Percentiles rank a stretch among this genome's conserved stretches.
These are phyloP conservation scores for Brachirus orientalis DNA, from an alignment of 2,113 vertebrate genomes.

Conservation along the genomic window DNA sequence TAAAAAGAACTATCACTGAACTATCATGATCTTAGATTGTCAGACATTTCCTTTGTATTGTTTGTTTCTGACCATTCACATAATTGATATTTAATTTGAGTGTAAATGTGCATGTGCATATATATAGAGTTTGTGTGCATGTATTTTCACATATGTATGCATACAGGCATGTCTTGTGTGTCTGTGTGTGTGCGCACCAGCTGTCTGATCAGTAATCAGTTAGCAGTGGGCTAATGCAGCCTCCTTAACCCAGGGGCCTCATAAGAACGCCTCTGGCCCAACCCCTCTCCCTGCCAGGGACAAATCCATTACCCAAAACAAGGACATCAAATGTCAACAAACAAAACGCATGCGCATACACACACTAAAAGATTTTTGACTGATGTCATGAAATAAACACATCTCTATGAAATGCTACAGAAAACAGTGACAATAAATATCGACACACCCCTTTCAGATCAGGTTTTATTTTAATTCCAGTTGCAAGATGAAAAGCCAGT, in stretches of 20 bases:
- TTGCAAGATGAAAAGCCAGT: neutral
- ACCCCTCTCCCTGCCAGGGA: constrained; percentile 66
- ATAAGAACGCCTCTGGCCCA: constrained; percentile 73
- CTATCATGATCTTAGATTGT: no score
- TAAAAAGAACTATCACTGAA: no score
- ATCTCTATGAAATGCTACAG: constrained; percentile 24
- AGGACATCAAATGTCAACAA: constrained; percentile 76
- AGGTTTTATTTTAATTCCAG: no score
- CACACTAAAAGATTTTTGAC: constrained; percentile 32
- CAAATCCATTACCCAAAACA: constrained; percentile 79
- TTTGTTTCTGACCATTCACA: no score
- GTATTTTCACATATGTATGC: constrained; percentile 39
- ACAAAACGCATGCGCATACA: constrained; percentile 33
- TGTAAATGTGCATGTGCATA: constrained; percentile 28
- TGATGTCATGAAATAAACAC: constrained; percentile 40
- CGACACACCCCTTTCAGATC: constrained; percentile 20
- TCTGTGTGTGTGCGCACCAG: constrained; percentile 55
- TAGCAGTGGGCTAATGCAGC: constrained; percentile 78
- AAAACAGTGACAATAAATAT: constrained; percentile 4
- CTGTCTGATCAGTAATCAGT: constrained; percentile 79
- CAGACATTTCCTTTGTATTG: no score
- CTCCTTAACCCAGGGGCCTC: constrained; percentile 80
- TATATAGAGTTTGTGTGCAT: no score
- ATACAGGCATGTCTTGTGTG: constrained; percentile 22
- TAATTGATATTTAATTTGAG: no score